Evolutionary conservation across 2,888 invertebrate genomes (phyloP), one percentile per base, ranked within the genome.

Genomic region (Spisula solida): DNA sequence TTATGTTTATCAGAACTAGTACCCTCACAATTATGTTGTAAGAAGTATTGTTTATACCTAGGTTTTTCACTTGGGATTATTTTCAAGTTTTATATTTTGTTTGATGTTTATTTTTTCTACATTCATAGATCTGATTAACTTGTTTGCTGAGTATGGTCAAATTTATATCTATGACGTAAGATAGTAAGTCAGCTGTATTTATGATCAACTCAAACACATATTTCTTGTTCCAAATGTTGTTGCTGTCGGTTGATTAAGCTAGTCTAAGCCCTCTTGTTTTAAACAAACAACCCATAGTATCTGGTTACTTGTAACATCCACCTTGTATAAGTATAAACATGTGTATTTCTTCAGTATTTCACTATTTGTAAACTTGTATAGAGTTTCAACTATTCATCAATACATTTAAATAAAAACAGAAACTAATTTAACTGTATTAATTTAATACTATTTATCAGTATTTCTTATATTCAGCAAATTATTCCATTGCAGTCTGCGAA

Each of bases 351-450:
- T n/a, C 20, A 66, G 60, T 66, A 66, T 25, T 66, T 66, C 10
- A 66, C 25, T 25, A 66, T 66, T 66, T 66, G 60, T 25, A 66
- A 66, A 66, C n/a, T 66, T 66, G 12, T 66, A 41, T 41, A 66
- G n/a, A 10, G n/a, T 66, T 66, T 8, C 10, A 0, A 56, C n/a
- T 56, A 20, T 56, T 56, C n/a, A 20, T 56, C 56, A 56, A n/a
- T 56, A 2, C n/a, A 20, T 47, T n/a, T n/a, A n/a, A n/a, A n/a
- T n/a, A n/a, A n/a, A n/a, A n/a, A n/a, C n/a, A n/a, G n/a, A n/a
- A n/a, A n/a, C n/a, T n/a, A n/a, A n/a, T n/a, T n/a, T n/a, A n/a
- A n/a, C n/a, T n/a, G n/a, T n/a, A n/a, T n/a, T n/a, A n/a, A n/a
- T n/a, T n/a, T n/a, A n/a, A n/a, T n/a, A 16, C 16, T 51, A 51